Evolutionary conservation across 2,113 vertebrate genomes (phyloP).

Genomic region (Rana temporaria): DNA sequence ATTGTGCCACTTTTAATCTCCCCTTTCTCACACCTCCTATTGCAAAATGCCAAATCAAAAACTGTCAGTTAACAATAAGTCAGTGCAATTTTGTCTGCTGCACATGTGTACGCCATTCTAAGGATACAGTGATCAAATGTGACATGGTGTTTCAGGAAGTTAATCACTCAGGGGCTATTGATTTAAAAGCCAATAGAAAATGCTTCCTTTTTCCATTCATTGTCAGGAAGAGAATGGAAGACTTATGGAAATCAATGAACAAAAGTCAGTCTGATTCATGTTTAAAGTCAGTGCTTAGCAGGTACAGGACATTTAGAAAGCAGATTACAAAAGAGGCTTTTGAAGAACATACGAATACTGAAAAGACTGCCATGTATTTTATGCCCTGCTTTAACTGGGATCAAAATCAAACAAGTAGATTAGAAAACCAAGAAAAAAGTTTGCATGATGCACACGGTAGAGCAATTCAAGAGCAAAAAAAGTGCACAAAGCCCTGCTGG

Average conservation of each 20-base stretch:
- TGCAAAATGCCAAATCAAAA: constrained; percentile 54
- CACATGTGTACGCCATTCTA: constrained; percentile 54
- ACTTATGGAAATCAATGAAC: constrained; percentile 56
- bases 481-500: constrained; percentile 24
- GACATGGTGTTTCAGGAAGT: constrained; percentile 56
- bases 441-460: constrained; percentile 7
- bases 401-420: constrained; percentile 31
- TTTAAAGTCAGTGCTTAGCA: constrained; percentile 52
- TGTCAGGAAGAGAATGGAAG: constrained; percentile 51
- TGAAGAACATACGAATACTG: constrained; percentile 1
- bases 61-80: constrained; percentile 56
- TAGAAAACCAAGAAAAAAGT: constrained; percentile 35
- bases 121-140: constrained; percentile 56
- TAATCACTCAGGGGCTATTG: constrained; percentile 56
- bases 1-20: constrained; percentile 57
- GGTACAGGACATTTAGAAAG: constrained; percentile 35
- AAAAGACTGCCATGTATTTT: neutral
- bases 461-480: constrained; percentile 9
- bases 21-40: constrained; percentile 52
- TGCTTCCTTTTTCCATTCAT: constrained; percentile 53
- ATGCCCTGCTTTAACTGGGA: constrained; percentile 4
- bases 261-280: constrained; percentile 54
- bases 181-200: constrained; percentile 56
- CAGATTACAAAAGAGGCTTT: constrained; percentile 45
- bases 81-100: constrained; percentile 53